Evolutionary conservation across 2,888 invertebrate genomes (phyloP), one percentile per base, ranked within the genome.

Genomic region (Clusia tigrina): DNA sequence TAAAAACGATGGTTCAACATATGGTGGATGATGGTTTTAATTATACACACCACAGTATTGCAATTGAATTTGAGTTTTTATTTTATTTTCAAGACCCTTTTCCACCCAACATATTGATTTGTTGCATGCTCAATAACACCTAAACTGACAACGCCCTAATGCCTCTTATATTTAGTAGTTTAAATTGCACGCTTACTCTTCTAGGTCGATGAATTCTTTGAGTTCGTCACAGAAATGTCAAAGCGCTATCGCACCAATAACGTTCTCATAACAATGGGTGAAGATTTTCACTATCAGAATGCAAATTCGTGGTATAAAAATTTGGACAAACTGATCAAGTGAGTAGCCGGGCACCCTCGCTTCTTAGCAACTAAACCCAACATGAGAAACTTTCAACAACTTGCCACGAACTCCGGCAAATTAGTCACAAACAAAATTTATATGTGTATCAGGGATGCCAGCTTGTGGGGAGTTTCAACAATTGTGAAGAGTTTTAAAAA

Each of bases 231-330:
- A 37, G 85, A 85, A 54, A 88, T 89, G 82, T 83, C 88, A 0
- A 69, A 74, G 37, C 78, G 75, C 0, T 91, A 90, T 79, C 76
- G 77, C 64, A 90, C 92, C 0, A 89, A 89, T 67, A 91, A 96
- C 78, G 85, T 95, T n/a, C 87, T 95, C 70, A 85, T 96, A 57
- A 93, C 96, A 0, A 96, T 96, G 95, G 96, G 96, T 0, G 91
- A 93, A 71, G 96, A 97, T 83, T 97, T 97, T 80, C 89, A 92
- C 73, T 96, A 93, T 79, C 91, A 92, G 81, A 87, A 88, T 66
- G 91, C 91, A 0, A 84, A 85, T 20, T 87, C 88, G 84, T 94
- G 94, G 91, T 97, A 88, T 84, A 88, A 86, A 69, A 96, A 96
- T 81, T 84, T 97, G 83, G 96, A 97, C 79, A 94, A 91, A 78